Percentiles rank a stretch among this genome's conserved stretches.
phyloP scores from a whole-genome alignment of 1,140 invertebrate species.

The Orchestia grillus region DNA sequence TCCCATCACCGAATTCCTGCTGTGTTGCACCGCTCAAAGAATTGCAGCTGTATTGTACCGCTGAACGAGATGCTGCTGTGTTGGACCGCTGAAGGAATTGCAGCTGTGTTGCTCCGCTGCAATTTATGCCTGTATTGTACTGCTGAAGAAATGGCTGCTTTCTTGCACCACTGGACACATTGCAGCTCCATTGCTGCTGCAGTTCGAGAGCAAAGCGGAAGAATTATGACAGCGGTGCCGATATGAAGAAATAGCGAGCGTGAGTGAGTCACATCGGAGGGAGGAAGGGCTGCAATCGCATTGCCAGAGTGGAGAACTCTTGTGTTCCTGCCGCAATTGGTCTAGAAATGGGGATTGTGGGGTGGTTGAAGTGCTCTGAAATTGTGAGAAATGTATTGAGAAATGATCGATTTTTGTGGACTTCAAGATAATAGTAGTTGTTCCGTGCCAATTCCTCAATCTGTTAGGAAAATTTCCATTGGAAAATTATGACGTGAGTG shows the following conservation, averaged over 20 bases:
- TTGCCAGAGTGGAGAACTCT: neutral
- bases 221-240: neutral
- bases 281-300: neutral
- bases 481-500: neutral
- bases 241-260: neutral
- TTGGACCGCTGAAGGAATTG: too few species aligned
- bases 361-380: neutral
- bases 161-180: too few species aligned
- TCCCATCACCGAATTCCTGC: too few species aligned
- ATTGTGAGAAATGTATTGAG: neutral
- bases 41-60: too few species aligned
- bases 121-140: too few species aligned
- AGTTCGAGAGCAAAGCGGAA: neutral
- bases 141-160: too few species aligned
- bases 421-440: too few species aligned
- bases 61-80: too few species aligned
- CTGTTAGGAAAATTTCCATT: neutral
- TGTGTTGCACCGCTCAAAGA: too few species aligned
- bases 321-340: neutral
- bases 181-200: too few species aligned
- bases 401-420: neutral
- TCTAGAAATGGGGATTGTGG: neutral
- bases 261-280: neutral
- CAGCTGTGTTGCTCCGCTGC: too few species aligned
- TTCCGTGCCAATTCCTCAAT: neutral